phyloP scores from a whole-genome alignment of 35 echinoderm and acorn worm genomes.

The Antedon bifida region DNA sequence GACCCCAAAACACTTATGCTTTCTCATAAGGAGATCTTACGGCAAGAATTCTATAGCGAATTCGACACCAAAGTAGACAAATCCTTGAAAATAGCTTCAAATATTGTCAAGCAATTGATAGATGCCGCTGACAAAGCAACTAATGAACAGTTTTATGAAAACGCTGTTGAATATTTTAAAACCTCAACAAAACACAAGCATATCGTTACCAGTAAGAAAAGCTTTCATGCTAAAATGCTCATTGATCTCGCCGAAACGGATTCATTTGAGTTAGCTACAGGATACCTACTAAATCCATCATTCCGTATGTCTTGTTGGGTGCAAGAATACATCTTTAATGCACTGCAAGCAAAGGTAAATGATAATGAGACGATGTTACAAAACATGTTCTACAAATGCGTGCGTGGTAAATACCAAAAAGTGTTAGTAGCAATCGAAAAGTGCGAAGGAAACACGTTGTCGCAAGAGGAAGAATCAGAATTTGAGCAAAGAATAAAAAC shows the following conservation, averaged over 20 bases:
- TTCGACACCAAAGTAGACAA: too few species aligned
- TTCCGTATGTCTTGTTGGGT: background rate
- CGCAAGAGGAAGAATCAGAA: background rate
- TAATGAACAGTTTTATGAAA: too few species aligned
- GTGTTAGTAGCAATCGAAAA: constrained; percentile 2
- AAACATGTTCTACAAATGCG: background rate
- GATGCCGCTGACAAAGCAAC: too few species aligned
- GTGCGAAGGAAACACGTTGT: constrained; percentile 1
- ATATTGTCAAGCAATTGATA: too few species aligned
- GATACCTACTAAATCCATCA: background rate
- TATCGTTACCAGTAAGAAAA: background rate
- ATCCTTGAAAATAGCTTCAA: too few species aligned
- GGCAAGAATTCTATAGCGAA: too few species aligned
- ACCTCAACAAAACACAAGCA: background rate
- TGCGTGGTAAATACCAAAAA: constrained; percentile 9
- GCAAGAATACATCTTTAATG: too few species aligned
- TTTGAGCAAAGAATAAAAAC: background rate
- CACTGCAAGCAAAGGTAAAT: too few species aligned
- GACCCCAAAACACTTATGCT: too few species aligned
- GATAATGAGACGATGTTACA: too few species aligned
- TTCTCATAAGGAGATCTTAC: too few species aligned
- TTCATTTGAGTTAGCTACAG: background rate
- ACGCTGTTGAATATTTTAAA: too few species aligned
- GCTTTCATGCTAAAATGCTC: background rate
- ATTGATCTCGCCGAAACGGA: background rate